Conservation (phyloP, 2,888 invertebrate species). For the Drosophila buzzatii region DNA sequence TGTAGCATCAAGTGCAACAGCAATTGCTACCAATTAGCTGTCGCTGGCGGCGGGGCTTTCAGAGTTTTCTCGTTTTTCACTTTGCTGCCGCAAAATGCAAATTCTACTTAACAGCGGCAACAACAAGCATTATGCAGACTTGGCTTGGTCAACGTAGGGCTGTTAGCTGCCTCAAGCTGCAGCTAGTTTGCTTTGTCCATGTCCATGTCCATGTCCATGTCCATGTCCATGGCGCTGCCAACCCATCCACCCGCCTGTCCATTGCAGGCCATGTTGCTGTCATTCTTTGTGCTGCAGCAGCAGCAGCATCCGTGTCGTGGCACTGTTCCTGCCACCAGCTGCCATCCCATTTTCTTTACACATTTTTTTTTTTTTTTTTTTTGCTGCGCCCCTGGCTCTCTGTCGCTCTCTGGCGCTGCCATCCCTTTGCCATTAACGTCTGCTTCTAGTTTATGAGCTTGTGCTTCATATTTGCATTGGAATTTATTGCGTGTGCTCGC, state of each 20-base stretch:
- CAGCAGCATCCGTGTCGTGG: conserved; percentile 23
- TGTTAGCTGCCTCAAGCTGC: conserved; percentile 29
- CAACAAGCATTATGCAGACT: conserved; percentile 27
- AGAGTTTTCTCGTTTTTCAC: conserved; percentile 57
- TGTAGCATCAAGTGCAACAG: conserved; percentile 23
- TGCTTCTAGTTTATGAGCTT: conserved; percentile 51
- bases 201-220: background rate
- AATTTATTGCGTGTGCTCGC: conserved; percentile 41
- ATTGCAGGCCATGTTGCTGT: conserved; percentile 48
- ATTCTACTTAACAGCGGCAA: conserved; percentile 44
- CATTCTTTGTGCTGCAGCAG: conserved; percentile 51
- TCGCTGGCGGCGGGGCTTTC: conserved; percentile 45
- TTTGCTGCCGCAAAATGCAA: conserved; percentile 55
- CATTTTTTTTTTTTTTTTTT: background rate
- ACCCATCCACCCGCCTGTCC: conserved; percentile 1
- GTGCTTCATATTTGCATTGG: conserved; percentile 43
- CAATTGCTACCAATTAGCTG: conserved; percentile 59
- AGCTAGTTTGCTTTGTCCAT: conserved; percentile 24
- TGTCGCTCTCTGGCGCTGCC: background rate
- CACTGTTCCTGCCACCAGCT: conserved; percentile 10
- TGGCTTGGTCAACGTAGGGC: conserved; percentile 31
- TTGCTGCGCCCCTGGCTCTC: background rate
- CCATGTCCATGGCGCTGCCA: background rate
- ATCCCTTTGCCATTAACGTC: conserved; percentile 38
- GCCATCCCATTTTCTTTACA: background rate